Evolutionary conservation across 2,888 invertebrate genomes (phyloP), one percentile per base, ranked within the genome.

Genomic region (Cetonia aurata): DNA sequence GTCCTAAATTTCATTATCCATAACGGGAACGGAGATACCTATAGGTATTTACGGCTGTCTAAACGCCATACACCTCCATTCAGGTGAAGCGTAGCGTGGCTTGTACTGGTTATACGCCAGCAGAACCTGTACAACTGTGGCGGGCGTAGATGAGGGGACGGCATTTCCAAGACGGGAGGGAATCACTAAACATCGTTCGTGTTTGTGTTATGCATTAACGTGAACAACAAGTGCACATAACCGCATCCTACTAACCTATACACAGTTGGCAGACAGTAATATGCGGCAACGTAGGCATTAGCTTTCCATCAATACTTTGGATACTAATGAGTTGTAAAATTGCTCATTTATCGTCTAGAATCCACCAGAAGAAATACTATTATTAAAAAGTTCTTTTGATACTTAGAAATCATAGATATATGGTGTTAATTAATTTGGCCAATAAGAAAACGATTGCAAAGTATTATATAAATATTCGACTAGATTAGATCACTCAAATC

Each of bases 121-220:
- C n/a, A 25, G 4, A 31, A 31, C n/a, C 33, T 25, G n/a, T 25
- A 53, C 25, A 57, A 53, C 53, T 42, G 10, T 17, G 41, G 56
- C 19, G 19, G 6, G 13, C 33, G 50, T 52, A 52, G 17, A 13
- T 50, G 37, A 50, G 52, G 60, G 56, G 69, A 55, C 59, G 69
- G 69, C 66, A 53, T 66, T 56, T 66, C 59, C 42, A 72, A 62
- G 65, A 50, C 53, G 37, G 33, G 37, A 67, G 53, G 52, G 72
- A 57, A 50, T 53, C 57, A 42, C 15, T 59, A 65, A 62, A 71
- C 60, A 59, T 57, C 55, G 56, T 67, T 42, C 72, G 67, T 72
- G 73, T 75, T 74, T 77, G 75, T 76, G 75, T 76, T 76, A 77
- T 77, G 77, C 76, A 77, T 77, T 76, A 77, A 75, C 73, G 56